A percentile compares a stretch with the other conserved stretches of the same genome.
These are phyloP conservation scores for Trochalopteron elliotii DNA, from an alignment of 2,113 vertebrate genomes.

Conservation along the genomic window DNA sequence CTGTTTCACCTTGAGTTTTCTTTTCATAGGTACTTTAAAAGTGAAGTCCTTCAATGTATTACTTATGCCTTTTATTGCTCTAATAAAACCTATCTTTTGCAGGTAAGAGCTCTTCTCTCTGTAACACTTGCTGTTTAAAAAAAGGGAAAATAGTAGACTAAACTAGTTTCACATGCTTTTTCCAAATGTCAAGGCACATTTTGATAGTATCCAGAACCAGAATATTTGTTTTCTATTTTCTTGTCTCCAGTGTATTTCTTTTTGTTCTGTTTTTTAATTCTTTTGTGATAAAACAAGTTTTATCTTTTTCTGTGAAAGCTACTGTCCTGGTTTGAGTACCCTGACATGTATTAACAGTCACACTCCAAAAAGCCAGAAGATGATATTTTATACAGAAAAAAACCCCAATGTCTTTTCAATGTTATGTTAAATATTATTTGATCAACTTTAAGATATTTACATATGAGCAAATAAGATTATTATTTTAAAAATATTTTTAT, in stretches of 20 bases:
- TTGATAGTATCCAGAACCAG: not conserved
- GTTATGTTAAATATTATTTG: not conserved
- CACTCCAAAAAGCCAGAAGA: not conserved
- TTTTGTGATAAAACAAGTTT: not conserved
- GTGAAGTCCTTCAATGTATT: not conserved
- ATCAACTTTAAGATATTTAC: not conserved
- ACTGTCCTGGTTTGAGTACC: not conserved
- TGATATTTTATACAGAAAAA: not conserved
- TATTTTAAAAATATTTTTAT: not conserved
- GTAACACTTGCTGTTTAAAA: not conserved
- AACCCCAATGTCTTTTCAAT: not conserved
- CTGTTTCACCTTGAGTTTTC: not conserved
- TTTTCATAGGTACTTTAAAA: not conserved
- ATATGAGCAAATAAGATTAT: not conserved
- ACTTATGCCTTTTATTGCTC: not conserved
- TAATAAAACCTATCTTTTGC: not conserved
- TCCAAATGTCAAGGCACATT: not conserved
- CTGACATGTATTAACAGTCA: not conserved
- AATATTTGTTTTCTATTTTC: not conserved
- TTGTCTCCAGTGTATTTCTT: not conserved
- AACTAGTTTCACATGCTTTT: not conserved
- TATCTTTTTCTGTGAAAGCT: not conserved
- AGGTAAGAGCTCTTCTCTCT: not conserved
- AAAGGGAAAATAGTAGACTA: fast-evolving
- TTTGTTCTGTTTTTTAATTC: not conserved